Conservation (phyloP, 2,888 invertebrate genomes). For the Cheilosia grossa region DNA sequence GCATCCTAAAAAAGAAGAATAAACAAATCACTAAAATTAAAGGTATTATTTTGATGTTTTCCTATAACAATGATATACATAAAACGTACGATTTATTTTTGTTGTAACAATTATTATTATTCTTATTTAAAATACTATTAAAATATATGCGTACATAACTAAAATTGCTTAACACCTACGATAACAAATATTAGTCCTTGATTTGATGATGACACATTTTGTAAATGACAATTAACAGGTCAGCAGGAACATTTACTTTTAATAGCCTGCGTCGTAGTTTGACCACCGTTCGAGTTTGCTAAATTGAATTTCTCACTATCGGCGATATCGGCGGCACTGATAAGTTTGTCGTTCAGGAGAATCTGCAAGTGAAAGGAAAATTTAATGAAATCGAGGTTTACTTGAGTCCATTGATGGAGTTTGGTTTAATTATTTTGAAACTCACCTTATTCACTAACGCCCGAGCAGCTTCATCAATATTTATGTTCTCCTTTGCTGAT, state of each 20-base stretch:
- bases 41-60: not conserved
- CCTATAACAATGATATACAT: conserved; percentile 44
- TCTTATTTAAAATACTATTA: conserved; percentile 53
- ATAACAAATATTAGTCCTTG: conserved; percentile 65
- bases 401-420: not conserved
- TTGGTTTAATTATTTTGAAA: not conserved
- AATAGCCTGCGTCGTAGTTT: conserved; percentile 77
- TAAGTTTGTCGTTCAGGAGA: conserved; percentile 90
- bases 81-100: conserved; percentile 33
- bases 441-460: conserved; percentile 94
- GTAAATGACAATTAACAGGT: conserved; percentile 75
- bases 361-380: conserved; percentile 85
- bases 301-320: conserved; percentile 89
- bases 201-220: conserved; percentile 63
- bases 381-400: not conserved
- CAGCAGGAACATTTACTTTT: conserved; percentile 82
- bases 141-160: conserved; percentile 65
- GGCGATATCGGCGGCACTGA: conserved; percentile 87
- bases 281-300: conserved; percentile 83
- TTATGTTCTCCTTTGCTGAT: conserved; percentile 97
- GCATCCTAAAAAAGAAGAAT: not conserved
- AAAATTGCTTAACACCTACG: conserved; percentile 65
- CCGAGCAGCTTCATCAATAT: conserved; percentile 97
- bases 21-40: conserved; percentile 6
- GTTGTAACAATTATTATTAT: conserved; percentile 18